Percentiles rank a stretch among this genome's conserved stretches.
These are phyloP conservation scores for Trichosurus vulpecula DNA, from an alignment of 2,797 vertebrate genomes.

Conservation along the genomic window DNA sequence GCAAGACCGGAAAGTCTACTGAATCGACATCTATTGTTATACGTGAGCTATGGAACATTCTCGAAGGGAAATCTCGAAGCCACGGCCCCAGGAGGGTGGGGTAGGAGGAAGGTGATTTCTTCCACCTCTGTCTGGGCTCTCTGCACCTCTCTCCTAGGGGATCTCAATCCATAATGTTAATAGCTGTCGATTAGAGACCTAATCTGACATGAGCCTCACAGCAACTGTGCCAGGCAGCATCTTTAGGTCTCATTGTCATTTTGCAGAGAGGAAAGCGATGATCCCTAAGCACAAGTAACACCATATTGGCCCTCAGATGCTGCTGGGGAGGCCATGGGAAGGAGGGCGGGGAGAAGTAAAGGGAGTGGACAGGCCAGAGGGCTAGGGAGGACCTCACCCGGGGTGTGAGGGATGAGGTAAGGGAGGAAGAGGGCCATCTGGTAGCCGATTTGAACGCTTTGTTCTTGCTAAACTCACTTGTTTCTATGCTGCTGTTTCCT, in stretches of 20 bases:
- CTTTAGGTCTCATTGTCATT: neutral
- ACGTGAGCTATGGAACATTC: constrained; percentile 76
- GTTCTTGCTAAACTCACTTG: neutral
- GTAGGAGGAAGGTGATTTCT: neutral
- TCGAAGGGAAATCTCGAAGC: constrained; percentile 61
- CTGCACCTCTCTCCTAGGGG: neutral
- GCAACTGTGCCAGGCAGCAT: neutral
- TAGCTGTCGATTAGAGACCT: neutral
- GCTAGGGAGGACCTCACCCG: neutral
- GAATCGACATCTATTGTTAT: constrained; percentile 56
- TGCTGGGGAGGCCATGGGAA: constrained; percentile 29
- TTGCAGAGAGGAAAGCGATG: neutral
- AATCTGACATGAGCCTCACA: neutral
- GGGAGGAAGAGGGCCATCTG: constrained; percentile 31
- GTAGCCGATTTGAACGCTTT: neutral
- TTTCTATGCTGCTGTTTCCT: neutral
- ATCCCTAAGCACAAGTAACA: neutral
- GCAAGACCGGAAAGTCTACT: constrained; percentile 62
- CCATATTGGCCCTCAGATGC: neutral
- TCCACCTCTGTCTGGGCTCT: neutral
- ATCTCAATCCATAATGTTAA: neutral
- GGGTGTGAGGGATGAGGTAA: constrained; percentile 17
- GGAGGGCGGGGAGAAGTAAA: constrained; percentile 30
- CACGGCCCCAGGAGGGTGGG: constrained; percentile 53
- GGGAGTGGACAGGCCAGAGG: constrained; percentile 37